Evolutionary conservation across 1,140 invertebrate species (phyloP).

Genomic region (Aporrectodea caliginosa): DNA sequence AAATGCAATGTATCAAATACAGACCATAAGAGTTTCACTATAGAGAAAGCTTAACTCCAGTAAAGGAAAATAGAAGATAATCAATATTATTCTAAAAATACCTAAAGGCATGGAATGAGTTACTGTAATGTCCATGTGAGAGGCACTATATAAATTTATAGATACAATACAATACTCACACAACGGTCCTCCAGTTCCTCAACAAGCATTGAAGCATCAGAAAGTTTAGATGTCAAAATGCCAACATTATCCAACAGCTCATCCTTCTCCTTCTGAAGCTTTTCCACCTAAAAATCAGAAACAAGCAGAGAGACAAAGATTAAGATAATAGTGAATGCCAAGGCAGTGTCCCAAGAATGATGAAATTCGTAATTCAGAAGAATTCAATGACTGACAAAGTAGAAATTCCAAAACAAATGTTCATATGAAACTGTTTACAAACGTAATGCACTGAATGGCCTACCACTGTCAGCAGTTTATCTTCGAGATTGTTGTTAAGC

Average conservation of each 20-base stretch:
- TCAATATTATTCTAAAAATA: too few relatives aligned
- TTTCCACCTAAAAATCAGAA: background rate
- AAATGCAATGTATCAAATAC: too few relatives aligned
- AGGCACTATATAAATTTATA: too few relatives aligned
- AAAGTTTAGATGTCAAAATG: background rate
- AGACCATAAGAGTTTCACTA: too few relatives aligned
- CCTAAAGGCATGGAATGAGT: too few relatives aligned
- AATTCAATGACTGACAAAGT: background rate
- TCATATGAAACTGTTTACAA: background rate
- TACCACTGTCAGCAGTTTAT: background rate
- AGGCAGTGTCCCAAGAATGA: too few relatives aligned
- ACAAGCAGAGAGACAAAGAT: too few relatives aligned
- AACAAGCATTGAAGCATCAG: background rate
- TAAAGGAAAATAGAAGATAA: too few relatives aligned
- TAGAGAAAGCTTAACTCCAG: too few relatives aligned
- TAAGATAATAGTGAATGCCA: too few relatives aligned
- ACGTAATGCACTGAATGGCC: background rate
- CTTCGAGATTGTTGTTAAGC: background rate
- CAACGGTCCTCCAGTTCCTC: background rate
- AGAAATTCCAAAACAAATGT: background rate
- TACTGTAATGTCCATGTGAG: too few relatives aligned
- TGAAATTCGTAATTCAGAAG: background rate
- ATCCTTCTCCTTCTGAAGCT: background rate
- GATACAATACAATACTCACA: background rate
- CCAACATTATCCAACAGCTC: background rate